Evolutionary conservation across 1,140 invertebrate genomes (phyloP), one percentile per base, ranked within the genome.

Genomic region (Drosophila novamexicana): DNA sequence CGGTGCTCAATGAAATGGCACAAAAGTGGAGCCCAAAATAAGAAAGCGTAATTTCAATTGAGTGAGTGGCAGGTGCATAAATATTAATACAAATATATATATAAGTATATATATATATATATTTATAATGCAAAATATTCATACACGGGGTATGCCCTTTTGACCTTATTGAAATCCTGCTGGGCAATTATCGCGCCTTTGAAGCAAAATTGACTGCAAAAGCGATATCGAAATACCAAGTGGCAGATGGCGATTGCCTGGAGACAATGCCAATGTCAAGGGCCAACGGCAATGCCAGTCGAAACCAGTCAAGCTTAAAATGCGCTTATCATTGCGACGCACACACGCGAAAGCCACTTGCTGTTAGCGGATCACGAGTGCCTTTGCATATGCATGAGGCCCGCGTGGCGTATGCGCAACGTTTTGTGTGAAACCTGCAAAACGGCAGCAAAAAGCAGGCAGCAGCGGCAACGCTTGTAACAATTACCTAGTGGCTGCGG

Each of bases 291-390:
- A 63, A 57, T 50, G 45, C 14, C 45, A 59, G 18, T 36, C 52
- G 67, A 72, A 75, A 53, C 44, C 80, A 81, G 69, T 90, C 44
- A 72, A 79, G 77, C 68, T 67, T 70, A 73, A 84, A 90, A 89
- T 84, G 85, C 85, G 77, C 84, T 89, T 89, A 89, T 89, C 84
- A 90, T 67, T 83, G 54, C 56, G 69, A 72, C 76, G 62, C 72
- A 36, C n/a, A 62, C 45, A 12, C 49, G 16, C 52, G 44, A 6
- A 39, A 9, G 34, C 45, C 36, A 40, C 37, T 47, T 59, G 37
- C 54, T 58, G 54, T 56, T 57, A 14, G 52, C 40, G 12, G 39
- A 58, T 72, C 36, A 42, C 9, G 39, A 54, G 47, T 45, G 62
- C 53, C 44, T 61, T 84, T 88, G 84, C 84, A 88, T 88, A 88